Evolutionary conservation across 2,113 vertebrate genomes (phyloP).

Genomic region (Coreoperca whiteheadi): DNA sequence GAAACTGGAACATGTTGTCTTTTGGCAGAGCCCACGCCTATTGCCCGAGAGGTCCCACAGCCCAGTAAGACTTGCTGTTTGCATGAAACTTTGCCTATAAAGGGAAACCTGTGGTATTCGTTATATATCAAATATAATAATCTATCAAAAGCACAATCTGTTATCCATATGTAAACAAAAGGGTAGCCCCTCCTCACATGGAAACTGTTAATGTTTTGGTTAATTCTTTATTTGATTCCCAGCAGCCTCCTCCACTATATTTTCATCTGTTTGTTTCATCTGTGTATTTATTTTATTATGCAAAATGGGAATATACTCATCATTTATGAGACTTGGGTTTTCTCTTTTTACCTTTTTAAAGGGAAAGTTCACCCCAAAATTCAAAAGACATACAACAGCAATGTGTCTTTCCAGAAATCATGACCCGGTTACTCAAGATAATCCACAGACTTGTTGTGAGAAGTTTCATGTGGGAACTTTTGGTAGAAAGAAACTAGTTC

Average conservation of each 20-base stretch:
- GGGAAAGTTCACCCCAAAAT: too few relatives aligned
- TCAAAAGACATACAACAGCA: too few relatives aligned
- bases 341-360: not conserved
- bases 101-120: slow-evolving; percentile 16
- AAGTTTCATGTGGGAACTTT: too few relatives aligned
- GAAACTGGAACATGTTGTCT: slow-evolving; percentile 81
- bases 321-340: not conserved
- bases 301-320: not conserved
- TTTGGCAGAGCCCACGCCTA: slow-evolving; percentile 81
- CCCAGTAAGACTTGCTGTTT: slow-evolving; percentile 82
- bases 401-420: too few relatives aligned
- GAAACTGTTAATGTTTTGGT: not conserved
- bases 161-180: not conserved
- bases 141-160: not conserved
- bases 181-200: not conserved
- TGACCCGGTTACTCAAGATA: too few relatives aligned
- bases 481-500: too few relatives aligned
- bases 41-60: slow-evolving; percentile 76
- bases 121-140: not conserved
- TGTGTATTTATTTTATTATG: not conserved
- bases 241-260: not conserved
- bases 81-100: slow-evolving; percentile 63
- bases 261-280: slow-evolving; percentile 1
- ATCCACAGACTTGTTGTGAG: too few relatives aligned
- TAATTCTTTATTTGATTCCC: not conserved